Evolutionary conservation across 2,113 vertebrate species (phyloP).

Genomic region (Microcebus griseorufus): DNA sequence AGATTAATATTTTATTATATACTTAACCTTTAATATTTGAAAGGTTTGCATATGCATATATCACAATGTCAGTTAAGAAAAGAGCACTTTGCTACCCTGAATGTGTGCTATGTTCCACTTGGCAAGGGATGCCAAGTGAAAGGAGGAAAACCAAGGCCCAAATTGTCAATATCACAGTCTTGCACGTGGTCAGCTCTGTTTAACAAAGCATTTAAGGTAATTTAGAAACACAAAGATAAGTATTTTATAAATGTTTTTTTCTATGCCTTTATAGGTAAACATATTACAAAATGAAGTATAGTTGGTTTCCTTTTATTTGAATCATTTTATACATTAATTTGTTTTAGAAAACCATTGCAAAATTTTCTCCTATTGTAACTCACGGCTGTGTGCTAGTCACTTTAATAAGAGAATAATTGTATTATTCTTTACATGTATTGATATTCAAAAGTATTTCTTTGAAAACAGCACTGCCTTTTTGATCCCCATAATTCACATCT

Average conservation of each 20-base stretch:
- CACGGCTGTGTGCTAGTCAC: not conserved
- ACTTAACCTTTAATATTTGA: not conserved
- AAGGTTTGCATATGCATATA: not conserved
- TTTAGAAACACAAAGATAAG: not conserved
- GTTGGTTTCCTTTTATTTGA: not conserved
- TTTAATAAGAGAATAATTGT: slow-evolving; percentile 21
- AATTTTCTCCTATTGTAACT: not conserved
- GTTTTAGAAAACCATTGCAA: not conserved
- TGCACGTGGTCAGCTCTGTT: not conserved
- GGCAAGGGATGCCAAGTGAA: not conserved
- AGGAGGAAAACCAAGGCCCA: not conserved
- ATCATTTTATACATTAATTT: not conserved
- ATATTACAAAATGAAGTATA: not conserved
- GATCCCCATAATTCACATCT: not conserved
- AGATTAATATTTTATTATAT: not conserved
- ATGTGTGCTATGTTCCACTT: not conserved
- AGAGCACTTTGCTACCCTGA: not conserved
- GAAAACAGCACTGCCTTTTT: not conserved
- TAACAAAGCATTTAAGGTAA: not conserved
- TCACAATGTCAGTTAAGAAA: not conserved
- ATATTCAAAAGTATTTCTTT: slow-evolving; percentile 19
- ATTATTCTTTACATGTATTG: not conserved
- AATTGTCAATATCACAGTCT: not conserved
- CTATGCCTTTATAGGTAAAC: not conserved
- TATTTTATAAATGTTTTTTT: not conserved